phyloP scores from a whole-genome alignment of 2,797 vertebrate species.

The Rhyacichthys aspro region DNA sequence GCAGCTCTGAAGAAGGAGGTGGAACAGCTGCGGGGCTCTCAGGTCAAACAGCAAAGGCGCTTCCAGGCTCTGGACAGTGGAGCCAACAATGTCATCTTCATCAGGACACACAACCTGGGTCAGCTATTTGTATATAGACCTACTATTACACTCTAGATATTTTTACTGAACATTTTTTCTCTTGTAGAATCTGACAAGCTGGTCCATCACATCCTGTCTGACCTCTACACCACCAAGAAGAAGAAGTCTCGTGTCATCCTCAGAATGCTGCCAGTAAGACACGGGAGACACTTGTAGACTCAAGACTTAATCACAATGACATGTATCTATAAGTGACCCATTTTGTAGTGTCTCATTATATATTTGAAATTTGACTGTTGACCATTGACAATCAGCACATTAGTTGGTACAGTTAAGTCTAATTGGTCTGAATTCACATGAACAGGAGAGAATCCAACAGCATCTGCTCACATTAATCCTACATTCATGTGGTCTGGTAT shows the following conservation, averaged over 20 bases:
- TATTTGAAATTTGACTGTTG: no score
- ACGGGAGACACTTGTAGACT: no score
- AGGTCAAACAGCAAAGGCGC: slow-evolving; percentile 71
- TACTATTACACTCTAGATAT: fast-evolving
- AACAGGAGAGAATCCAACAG: no score
- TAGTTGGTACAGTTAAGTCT: no score
- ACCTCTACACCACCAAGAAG: slow-evolving; percentile 90
- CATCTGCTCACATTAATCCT: no score
- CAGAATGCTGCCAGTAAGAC: slow-evolving; percentile 90
- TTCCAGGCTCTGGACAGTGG: slow-evolving; percentile 93
- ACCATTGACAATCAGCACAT: no score
- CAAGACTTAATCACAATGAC: no score
- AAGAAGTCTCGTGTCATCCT: slow-evolving; percentile 91
- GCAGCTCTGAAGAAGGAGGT: slow-evolving; percentile 92
- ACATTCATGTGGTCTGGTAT: no score
- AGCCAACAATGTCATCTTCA: slow-evolving; percentile 96
- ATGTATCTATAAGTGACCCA: no score
- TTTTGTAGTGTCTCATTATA: no score
- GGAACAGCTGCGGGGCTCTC: slow-evolving; percentile 82
- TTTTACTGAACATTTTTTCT: neutral
- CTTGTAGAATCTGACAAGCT: slow-evolving; percentile 88
- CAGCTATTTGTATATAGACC: neutral
- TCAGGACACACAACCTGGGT: slow-evolving; percentile 90
- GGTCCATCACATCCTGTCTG: slow-evolving; percentile 92
- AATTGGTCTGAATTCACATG: no score